A percentile compares a stretch with the other conserved stretches of the same genome.
phyloP scores from a whole-genome alignment of 2,797 vertebrate genomes.

The Sciurus vulgaris region DNA sequence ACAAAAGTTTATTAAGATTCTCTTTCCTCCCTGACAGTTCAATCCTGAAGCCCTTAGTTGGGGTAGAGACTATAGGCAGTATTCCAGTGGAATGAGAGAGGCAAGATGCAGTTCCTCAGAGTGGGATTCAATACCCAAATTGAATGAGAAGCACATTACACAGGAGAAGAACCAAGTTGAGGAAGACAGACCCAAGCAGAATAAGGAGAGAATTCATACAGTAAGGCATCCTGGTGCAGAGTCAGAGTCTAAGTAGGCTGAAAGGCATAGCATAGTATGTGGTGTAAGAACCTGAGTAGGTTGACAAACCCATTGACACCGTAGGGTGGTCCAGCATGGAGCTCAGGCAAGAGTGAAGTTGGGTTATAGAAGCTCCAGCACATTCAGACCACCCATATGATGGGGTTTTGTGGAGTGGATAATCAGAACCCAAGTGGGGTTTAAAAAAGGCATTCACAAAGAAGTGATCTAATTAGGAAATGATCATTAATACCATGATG shows the following conservation, averaged over 20 bases:
- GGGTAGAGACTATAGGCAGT: not conserved
- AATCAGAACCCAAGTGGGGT: not conserved
- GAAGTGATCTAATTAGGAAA: not conserved
- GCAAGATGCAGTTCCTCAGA: not conserved
- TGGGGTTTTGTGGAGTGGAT: not conserved
- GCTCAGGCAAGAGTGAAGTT: not conserved
- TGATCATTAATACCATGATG: not conserved
- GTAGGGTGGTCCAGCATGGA: not conserved
- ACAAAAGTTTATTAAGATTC: constrained; percentile 25
- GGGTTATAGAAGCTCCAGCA: not conserved
- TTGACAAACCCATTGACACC: not conserved
- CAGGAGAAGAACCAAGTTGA: not conserved
- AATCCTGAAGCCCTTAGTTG: not conserved
- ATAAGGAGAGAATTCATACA: not conserved
- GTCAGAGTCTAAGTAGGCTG: not conserved
- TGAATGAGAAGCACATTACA: not conserved
- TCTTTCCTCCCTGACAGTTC: not conserved
- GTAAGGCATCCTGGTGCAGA: not conserved
- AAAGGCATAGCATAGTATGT: not conserved
- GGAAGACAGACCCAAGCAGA: not conserved
- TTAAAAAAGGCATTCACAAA: not conserved
- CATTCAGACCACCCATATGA: not conserved
- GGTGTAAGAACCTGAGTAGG: not conserved
- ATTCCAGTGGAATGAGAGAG: not conserved
- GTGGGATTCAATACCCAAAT: not conserved